Base-by-base conservation (phyloP, 2,888 invertebrate genomes). In the Girardia tigrina region DNA sequence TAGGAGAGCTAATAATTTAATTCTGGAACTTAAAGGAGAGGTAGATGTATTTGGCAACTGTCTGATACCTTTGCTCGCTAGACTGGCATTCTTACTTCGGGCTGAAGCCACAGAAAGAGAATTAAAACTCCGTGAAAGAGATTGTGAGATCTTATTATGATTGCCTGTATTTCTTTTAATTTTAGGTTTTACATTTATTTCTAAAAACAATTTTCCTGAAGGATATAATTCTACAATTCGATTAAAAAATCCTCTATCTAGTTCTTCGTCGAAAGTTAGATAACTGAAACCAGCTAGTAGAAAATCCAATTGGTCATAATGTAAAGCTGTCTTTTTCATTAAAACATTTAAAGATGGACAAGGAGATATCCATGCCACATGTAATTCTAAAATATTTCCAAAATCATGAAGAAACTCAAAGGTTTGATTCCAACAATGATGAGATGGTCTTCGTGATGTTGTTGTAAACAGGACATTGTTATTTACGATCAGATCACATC, bases 351-450 rank as follows among this genome's bases (percentile, higher is more conserved):
- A 23, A 56, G 56, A 56, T 56, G 20, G 56, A 56, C 23, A 56
- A 23, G 56, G 56, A 12, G 56, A 56, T 4, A 56, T 4, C 4
- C 4, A 56, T 4, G 56, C 4, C n/a, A 56, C 23, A n/a, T 56
- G n/a, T 20, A 56, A 20, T 56, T 56, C 56, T 4, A 56, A 8
- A 4, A 56, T n/a, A 16, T 56, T 56, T 56, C 56, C 56, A 56
- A 20, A 56, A 56, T 56, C 56, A n/a, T 56, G 56, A 56, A 16
- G 6, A 16, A 56, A 56, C 23, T 56, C 56, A 56, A 56, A 8
- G 4, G 56, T 56, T 56, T 56, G 56, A n/a, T 56, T 56, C 56
- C 56, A 56, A 56, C 56, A 56, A 56, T 56, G 56, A 56, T 56
- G 56, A 16, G n/a, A 56, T 56, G 56, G 56, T 56, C 56, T 56